A percentile compares a stretch with the other conserved stretches of the same genome.
These are phyloP conservation scores for Galeruca laticollis DNA, from an alignment of 2,888 invertebrate species.

Conservation along the genomic window DNA sequence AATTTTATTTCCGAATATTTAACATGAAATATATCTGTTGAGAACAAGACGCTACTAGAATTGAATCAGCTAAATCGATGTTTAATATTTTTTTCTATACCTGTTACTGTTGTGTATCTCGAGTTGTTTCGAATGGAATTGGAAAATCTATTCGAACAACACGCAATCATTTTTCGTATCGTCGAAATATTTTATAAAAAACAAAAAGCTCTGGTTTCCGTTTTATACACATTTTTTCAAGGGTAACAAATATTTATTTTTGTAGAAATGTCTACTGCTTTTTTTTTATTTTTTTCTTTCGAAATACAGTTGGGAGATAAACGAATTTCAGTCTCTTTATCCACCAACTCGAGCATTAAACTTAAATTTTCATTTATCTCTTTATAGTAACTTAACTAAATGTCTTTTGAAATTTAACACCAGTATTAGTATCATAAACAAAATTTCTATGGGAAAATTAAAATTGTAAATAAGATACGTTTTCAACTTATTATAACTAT, in stretches of 20 bases:
- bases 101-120: no score
- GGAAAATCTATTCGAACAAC: background rate
- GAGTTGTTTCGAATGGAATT: background rate
- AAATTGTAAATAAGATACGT: slow-evolving; percentile 11
- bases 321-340: slow-evolving; percentile 22
- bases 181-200: background rate
- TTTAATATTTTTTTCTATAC: no score
- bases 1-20: no score
- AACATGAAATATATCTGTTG: no score
- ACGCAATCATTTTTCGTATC: background rate
- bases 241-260: slow-evolving; percentile 11
- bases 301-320: slow-evolving; percentile 14
- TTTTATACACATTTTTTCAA: background rate
- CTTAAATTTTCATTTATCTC: background rate
- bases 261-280: slow-evolving; percentile 7
- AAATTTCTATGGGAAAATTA: background rate
- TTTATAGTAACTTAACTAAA: slow-evolving; percentile 12
- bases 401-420: slow-evolving; percentile 12
- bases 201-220: background rate
- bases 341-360: slow-evolving; percentile 4
- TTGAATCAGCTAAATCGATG: no score
- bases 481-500: background rate
- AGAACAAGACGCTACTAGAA: no score
- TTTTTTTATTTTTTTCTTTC: no score
- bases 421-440: slow-evolving; percentile 16